Evolutionary conservation across 2,113 vertebrate species (phyloP), one percentile per base, ranked within the genome.

Genomic region (Catharus fuscescens): DNA sequence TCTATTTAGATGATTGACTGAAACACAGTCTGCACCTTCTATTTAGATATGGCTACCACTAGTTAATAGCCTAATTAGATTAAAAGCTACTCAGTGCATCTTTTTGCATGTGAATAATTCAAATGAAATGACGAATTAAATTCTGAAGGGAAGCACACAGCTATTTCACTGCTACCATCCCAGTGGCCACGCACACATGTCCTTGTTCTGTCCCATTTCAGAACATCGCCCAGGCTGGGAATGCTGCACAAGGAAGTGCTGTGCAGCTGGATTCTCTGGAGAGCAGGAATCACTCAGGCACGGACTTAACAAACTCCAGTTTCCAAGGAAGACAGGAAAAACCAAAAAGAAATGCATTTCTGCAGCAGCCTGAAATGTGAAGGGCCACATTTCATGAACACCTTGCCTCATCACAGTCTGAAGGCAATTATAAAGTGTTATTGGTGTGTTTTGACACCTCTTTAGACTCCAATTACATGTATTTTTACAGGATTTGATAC

Each of bases 51-150:
- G 21, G 42, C 74, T 44, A 42, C 57, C 28, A 64, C 80, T 60
- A 90, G 19, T 71, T 97, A 97, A 97, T 92, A 95, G 90, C 64
- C 66, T 94, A 91, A 97, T 97, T 97, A 97, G 73, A 92, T 94
- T 97, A 95, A 97, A 95, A 97, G 80, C 90, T 94, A 85, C 44
- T 79, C 80, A 85, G 86, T 50, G 32, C 61, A 93, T 73, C 74
- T 95, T 92, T 92, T 81, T 97, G 91, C 95, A 88, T 81, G 90
- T 97, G 95, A 96, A 96, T 97, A 96, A 96, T 96, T 97, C 66
- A 95, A 87, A 54, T 62, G 71, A 93, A 97, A 96, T 96, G 34
- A 92, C 92, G 90, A 91, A 90, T 95, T 95, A 72, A 86, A 81
- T 83, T 93, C 92, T 93, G 57, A 16, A 20, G 95, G 89, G 92